Base-by-base conservation (phyloP, 2,113 vertebrate species). In the Alligator sinensis region DNA sequence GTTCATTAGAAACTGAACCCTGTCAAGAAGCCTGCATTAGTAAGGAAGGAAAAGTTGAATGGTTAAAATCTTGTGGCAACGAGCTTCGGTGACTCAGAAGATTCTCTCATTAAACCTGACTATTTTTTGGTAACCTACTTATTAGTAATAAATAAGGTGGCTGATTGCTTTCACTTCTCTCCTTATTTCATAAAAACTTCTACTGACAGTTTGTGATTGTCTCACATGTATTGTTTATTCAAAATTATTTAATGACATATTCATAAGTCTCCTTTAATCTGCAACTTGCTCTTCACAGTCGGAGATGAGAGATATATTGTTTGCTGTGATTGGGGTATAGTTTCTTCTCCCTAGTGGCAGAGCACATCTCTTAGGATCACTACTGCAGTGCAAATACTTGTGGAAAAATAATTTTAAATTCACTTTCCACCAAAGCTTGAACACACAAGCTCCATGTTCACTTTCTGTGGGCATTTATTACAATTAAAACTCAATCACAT, bases 241-340 rank as follows among this genome's bases (percentile, higher is more conserved):
- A 78, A 80, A 96, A 91, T 82, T 68, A 86, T 82, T 86, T 84
- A 38, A 91, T 77, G 82, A 25, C 6, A 55, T 84, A 89, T 94
- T 97, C 89, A 24, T 90, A 93, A 85, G 59, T 30, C 11, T 76
- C 47, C 62, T 78, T 89, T 86, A 87, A 80, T 86, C 11, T 2
- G 54, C 10, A 91, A 38, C 68, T 93, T 2, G 0, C 57, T 91
- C 24, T 84, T 90, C 87, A 82, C 4, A 80, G 54, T 18, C 28
- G 34, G 81, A 58, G 54, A 34, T 17, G 84, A 75, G 5, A 89
- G 24, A 16, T 9, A 25, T 34, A 70, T 13, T 84, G 78, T 66
- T 86, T 25, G 55, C 58, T 18, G 4, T n/a, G 30, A 86, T 86
- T 84, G 93, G 66, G 60, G 34, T 2, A 77, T 17, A 38, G 64